phyloP scores from a whole-genome alignment of 2,888 invertebrate genomes.

The Caenorhabditis angaria region DNA sequence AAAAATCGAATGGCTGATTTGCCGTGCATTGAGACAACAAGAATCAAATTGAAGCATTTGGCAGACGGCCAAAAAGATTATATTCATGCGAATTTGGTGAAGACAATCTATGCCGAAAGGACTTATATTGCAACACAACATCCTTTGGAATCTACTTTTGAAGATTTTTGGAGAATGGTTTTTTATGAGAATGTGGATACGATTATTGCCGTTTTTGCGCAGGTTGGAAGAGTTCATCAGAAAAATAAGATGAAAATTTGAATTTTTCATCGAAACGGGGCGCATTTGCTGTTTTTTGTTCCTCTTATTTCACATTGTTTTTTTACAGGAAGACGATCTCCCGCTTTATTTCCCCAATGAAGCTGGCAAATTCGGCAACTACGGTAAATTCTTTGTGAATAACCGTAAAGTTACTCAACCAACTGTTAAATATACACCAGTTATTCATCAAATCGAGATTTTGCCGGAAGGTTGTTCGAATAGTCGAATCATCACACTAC shows the following conservation, averaged over 20 bases:
- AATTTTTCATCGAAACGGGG: too few relatives aligned
- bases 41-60: background rate
- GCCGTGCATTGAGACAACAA: background rate
- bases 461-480: constrained; percentile 30
- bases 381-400: constrained; percentile 34
- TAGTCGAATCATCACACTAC: constrained; percentile 19
- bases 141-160: constrained; percentile 31
- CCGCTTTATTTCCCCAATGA: constrained; percentile 30
- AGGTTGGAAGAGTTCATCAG: too few relatives aligned
- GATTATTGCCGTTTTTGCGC: constrained; percentile 16
- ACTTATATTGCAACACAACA: constrained; percentile 36
- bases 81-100: constrained; percentile 24
- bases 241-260: too few relatives aligned
- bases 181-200: constrained; percentile 28
- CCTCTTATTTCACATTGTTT: too few relatives aligned
- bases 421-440: constrained; percentile 9
- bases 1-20: background rate
- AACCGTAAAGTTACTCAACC: constrained; percentile 17
- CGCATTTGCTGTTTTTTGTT: too few relatives aligned
- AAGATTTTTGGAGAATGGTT: too few relatives aligned
- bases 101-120: constrained; percentile 12
- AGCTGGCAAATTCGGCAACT: constrained; percentile 21
- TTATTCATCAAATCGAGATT: background rate
- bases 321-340: constrained; percentile 18
- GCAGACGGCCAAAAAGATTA: background rate